Percentiles rank a stretch among this genome's conserved stretches.
These are phyloP conservation scores for Fundulus diaphanus DNA, from an alignment of 2,797 vertebrate genomes.

Conservation along the genomic window DNA sequence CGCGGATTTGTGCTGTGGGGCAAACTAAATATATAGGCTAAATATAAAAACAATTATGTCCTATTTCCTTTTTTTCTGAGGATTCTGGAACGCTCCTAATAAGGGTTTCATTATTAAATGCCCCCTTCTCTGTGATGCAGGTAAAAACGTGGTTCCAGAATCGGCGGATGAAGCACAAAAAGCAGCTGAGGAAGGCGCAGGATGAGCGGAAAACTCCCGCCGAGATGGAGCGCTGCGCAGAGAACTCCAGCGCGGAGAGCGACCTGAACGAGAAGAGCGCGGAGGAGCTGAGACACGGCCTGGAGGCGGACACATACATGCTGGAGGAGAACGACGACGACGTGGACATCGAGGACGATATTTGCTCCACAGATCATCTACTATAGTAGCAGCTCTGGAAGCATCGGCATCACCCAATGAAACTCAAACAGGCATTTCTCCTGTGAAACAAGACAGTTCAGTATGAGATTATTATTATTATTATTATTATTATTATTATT, in stretches of 20 bases:
- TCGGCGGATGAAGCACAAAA: conserved; percentile 98
- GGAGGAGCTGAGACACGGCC: conserved; percentile 67
- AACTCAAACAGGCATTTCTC: neutral
- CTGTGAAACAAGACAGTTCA: neutral
- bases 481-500: conserved; percentile 40
- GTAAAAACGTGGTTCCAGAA: conserved; percentile 99
- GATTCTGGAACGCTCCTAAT: neutral
- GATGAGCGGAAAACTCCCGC: conserved; percentile 88
- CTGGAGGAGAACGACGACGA: conserved; percentile 86
- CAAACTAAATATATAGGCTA: neutral
- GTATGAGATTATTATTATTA: conserved; percentile 9
- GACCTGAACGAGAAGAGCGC: conserved; percentile 76
- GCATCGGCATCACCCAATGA: neutral
- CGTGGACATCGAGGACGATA: conserved; percentile 93
- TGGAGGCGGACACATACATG: conserved; percentile 82
- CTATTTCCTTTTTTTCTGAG: neutral
- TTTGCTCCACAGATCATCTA: conserved; percentile 85
- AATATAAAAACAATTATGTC: neutral
- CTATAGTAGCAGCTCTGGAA: conserved; percentile 74
- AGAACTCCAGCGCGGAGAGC: conserved; percentile 80
- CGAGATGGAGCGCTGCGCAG: conserved; percentile 80
- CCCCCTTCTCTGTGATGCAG: conserved; percentile 63
- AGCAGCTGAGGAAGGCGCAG: conserved; percentile 93
- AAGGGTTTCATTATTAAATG: neutral
- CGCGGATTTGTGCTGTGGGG: neutral